Conservation (phyloP, 2,113 vertebrate species). For the Sylvia atricapilla region DNA sequence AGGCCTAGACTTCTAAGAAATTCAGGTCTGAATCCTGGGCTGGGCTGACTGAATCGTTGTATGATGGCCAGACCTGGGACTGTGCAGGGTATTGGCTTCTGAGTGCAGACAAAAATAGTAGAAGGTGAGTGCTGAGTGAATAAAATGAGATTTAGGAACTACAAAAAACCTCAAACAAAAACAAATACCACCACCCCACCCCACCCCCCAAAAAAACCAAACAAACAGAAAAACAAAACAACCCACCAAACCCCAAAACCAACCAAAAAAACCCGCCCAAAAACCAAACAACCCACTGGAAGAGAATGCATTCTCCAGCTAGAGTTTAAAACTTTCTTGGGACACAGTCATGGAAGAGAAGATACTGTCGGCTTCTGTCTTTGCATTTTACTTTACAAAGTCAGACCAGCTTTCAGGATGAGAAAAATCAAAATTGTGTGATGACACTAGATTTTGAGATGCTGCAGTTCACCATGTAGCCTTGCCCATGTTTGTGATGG, state of each 20-base stretch:
- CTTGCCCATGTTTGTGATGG: not conserved
- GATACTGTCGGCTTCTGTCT: not conserved
- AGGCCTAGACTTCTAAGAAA: not conserved
- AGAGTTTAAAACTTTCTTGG: not conserved
- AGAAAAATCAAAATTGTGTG: not conserved
- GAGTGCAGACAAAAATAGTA: not conserved
- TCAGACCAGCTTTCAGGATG: not conserved
- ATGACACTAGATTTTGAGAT: not conserved
- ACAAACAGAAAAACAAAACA: too few species aligned
- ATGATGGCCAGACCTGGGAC: not conserved
- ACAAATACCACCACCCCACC: not conserved
- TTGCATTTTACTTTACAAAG: not conserved
- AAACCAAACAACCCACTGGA: not conserved
- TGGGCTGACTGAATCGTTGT: not conserved
- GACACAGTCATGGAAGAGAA: not conserved
- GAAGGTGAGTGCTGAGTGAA: not conserved
- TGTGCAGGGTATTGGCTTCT: not conserved
- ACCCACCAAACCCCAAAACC: too few species aligned
- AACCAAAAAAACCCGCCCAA: too few species aligned
- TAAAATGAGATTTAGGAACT: not conserved
- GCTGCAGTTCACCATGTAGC: not conserved
- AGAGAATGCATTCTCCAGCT: not conserved
- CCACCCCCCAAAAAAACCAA: too few species aligned
- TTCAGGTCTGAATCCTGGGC: not conserved
- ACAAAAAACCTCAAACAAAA: not conserved